These are phyloP conservation scores for Drosophila pectinifera DNA, from an alignment of 1,140 invertebrate species.

Conservation along the genomic window DNA sequence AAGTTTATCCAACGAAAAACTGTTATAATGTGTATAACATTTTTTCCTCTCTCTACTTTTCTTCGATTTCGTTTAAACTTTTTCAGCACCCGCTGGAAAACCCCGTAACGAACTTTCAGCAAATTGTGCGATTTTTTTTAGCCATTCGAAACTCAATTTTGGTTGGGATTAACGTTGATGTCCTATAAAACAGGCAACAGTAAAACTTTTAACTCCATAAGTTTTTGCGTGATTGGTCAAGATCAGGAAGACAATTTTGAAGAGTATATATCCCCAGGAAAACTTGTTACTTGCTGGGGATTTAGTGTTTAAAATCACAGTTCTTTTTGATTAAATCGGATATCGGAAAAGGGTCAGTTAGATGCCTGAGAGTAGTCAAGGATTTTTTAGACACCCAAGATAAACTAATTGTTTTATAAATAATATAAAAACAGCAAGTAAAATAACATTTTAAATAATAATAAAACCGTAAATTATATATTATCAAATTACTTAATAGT, in stretches of 20 bases:
- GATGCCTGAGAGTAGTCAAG: too few relatives aligned
- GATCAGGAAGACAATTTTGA: conserved; percentile 11
- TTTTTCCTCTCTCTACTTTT: conserved; percentile 40
- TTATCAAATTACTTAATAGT: too few relatives aligned
- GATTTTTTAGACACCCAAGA: too few relatives aligned
- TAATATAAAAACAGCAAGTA: background rate
- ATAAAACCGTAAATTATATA: too few relatives aligned
- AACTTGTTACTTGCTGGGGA: too few relatives aligned
- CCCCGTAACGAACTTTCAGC: conserved; percentile 29
- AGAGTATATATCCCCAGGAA: background rate
- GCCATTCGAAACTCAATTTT: conserved; percentile 68
- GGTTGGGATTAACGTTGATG: conserved; percentile 75
- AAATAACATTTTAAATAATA: too few relatives aligned
- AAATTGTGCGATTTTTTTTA: conserved; percentile 60
- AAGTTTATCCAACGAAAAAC: conserved; percentile 62
- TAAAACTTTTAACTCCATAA: conserved; percentile 47
- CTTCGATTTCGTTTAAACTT: conserved; percentile 49
- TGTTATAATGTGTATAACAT: conserved; percentile 52
- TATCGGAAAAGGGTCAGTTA: too few relatives aligned
- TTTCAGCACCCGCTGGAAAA: conserved; percentile 12
- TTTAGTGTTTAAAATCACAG: too few relatives aligned
- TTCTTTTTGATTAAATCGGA: too few relatives aligned
- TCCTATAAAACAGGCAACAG: conserved; percentile 59
- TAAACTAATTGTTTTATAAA: background rate
- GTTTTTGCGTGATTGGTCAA: conserved; percentile 39